Percentiles rank a stretch among this genome's conserved stretches.
Evolutionary conservation across 2,113 vertebrate genomes (phyloP).

Genomic region (Peucedramus taeniatus): DNA sequence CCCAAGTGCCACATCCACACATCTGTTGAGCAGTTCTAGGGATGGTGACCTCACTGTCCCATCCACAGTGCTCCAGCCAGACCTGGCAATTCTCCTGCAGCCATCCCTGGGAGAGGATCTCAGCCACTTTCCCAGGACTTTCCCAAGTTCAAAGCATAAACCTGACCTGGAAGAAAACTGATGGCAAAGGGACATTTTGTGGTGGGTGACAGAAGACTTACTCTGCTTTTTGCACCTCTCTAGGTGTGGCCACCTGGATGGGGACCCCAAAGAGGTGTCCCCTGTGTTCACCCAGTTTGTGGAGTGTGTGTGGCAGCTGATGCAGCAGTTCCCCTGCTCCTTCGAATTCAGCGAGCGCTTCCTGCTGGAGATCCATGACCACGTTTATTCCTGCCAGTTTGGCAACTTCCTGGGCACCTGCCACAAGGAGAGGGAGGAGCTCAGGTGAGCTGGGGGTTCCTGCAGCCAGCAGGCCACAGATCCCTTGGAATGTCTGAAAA

Average conservation of each 20-base stretch:
- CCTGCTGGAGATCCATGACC: constrained; percentile 79
- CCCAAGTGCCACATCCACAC: neutral
- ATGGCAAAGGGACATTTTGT: rapidly evolving
- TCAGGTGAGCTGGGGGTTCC: constrained; percentile 65
- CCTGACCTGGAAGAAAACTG: neutral
- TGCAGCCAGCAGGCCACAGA: neutral
- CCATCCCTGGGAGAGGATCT: neutral
- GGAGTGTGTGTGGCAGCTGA: constrained; percentile 83
- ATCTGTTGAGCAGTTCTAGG: neutral
- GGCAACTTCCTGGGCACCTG: constrained; percentile 86
- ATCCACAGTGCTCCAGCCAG: neutral
- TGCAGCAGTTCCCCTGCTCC: constrained; percentile 79
- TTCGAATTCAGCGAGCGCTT: constrained; percentile 81
- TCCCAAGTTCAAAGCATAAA: neutral
- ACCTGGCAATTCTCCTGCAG: rapidly evolving
- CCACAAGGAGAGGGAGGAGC: constrained; percentile 75
- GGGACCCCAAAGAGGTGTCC: constrained; percentile 80
- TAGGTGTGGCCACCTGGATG: constrained; percentile 79
- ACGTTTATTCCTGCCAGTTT: constrained; percentile 82
- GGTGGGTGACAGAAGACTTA: neutral
- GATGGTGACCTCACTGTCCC: neutral
- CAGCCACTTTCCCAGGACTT: neutral
- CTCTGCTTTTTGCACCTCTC: neutral
- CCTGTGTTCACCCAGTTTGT: constrained; percentile 85
- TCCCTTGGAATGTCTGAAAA: neutral